These are phyloP conservation scores for Sminthurinus signatus DNA, from an alignment of 1,140 invertebrate genomes.

Conservation along the genomic window DNA sequence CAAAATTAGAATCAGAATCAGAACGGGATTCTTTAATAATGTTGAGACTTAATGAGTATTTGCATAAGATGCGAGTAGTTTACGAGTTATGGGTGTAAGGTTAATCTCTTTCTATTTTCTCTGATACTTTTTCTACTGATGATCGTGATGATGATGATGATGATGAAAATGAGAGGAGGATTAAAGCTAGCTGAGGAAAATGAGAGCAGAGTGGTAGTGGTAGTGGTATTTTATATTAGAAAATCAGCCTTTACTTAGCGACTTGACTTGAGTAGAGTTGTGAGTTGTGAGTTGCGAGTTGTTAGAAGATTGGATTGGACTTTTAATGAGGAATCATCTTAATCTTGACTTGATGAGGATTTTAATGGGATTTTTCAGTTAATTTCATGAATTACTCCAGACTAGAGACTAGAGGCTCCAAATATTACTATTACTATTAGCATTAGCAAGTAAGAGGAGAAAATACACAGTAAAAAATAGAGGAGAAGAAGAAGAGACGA, in stretches of 20 bases:
- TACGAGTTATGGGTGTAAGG: background rate
- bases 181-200: conserved; percentile 7
- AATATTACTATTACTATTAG: too few relatives aligned
- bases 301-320: conserved; percentile 11
- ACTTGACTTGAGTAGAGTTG: too few relatives aligned
- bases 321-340: conserved; percentile 21
- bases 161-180: background rate
- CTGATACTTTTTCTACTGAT: background rate
- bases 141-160: background rate
- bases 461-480: too few relatives aligned
- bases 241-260: background rate
- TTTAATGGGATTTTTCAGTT: conserved; percentile 32
- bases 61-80: background rate
- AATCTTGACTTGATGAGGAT: conserved; percentile 31
- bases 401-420: too few relatives aligned
- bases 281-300: too few relatives aligned
- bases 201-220: background rate
- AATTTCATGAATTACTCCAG: conserved; percentile 18
- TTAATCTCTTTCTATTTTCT: background rate
- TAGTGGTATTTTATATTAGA: conserved; percentile 19
- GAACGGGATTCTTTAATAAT: background rate
- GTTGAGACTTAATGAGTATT: conserved; percentile 4
- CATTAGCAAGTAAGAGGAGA: too few relatives aligned
- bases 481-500: too few relatives aligned
- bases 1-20: too few relatives aligned